A percentile compares a stretch with the other conserved stretches of the same genome.
Evolutionary conservation across 2,888 invertebrate species (phyloP).

Genomic region (Cyrtodaria siliqua): DNA sequence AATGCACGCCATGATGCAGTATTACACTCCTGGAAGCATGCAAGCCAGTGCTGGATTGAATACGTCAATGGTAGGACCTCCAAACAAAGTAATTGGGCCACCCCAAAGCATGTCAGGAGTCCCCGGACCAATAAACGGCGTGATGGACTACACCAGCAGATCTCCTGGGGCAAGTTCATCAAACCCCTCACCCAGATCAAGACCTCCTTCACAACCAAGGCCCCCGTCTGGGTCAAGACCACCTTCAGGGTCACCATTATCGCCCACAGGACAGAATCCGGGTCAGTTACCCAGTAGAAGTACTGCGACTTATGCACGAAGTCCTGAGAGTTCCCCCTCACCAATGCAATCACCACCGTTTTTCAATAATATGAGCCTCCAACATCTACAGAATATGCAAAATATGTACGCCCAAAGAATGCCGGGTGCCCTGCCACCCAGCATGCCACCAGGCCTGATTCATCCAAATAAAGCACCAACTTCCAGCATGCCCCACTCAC

Average conservation of each 20-base stretch:
- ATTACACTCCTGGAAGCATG: conserved; percentile 28
- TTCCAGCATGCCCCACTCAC: conserved; percentile 27
- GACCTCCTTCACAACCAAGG: conserved; percentile 47
- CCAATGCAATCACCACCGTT: background rate
- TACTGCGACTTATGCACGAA: background rate
- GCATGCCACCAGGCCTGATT: background rate
- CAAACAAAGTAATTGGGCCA: conserved; percentile 25
- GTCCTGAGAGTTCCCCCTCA: background rate
- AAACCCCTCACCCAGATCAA: conserved; percentile 52
- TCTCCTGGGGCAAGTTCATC: conserved; percentile 51
- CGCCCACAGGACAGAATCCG: conserved; percentile 21
- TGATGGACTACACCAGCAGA: conserved; percentile 16
- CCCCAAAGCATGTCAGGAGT: conserved; percentile 1
- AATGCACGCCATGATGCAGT: conserved; percentile 46
- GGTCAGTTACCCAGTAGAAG: background rate
- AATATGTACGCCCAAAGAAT: conserved; percentile 19
- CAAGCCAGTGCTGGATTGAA: background rate
- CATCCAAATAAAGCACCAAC: background rate
- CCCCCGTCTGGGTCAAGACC: conserved; percentile 53
- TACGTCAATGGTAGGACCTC: conserved; percentile 16
- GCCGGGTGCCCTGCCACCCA: background rate
- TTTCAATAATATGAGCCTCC: background rate
- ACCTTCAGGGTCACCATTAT: conserved; percentile 51
- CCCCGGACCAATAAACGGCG: conserved; percentile 5
- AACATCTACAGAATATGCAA: conserved; percentile 20